phyloP scores from a whole-genome alignment of 2,113 vertebrate species.

The Heteronetta atricapilla region DNA sequence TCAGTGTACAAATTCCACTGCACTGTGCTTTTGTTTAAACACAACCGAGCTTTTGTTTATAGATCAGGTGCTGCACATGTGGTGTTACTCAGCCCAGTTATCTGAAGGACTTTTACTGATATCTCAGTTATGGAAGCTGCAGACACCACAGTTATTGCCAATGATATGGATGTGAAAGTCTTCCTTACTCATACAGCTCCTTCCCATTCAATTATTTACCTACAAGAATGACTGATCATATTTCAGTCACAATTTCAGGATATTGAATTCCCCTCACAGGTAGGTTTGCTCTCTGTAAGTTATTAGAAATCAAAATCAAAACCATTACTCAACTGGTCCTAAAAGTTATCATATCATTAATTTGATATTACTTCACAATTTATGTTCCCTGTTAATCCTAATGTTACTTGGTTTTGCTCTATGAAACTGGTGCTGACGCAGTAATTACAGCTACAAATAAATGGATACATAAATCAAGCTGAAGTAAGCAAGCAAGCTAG shows the following conservation, averaged over 20 bases:
- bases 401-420: not conserved
- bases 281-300: not conserved
- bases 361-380: not conserved
- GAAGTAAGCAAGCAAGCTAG: not conserved
- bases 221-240: not conserved
- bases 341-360: not conserved
- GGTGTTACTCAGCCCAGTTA: not conserved
- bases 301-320: conserved; percentile 1
- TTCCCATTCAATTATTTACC: not conserved
- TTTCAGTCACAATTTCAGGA: not conserved
- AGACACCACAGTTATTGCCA: not conserved
- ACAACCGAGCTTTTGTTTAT: not conserved
- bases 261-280: not conserved
- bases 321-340: not conserved
- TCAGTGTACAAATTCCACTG: not conserved
- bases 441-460: not conserved
- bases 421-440: not conserved
- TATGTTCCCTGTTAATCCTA: not conserved
- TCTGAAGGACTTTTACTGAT: not conserved
- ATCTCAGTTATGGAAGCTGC: not conserved
- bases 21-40: not conserved
- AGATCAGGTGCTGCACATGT: not conserved
- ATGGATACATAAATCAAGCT: not conserved
- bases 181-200: not conserved
- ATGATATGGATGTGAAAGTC: not conserved